Evolutionary conservation across 37 sponge, comb jelly and placozoan genomes (phyloP).

Genomic region (Halisarca cf. caerulea): DNA sequence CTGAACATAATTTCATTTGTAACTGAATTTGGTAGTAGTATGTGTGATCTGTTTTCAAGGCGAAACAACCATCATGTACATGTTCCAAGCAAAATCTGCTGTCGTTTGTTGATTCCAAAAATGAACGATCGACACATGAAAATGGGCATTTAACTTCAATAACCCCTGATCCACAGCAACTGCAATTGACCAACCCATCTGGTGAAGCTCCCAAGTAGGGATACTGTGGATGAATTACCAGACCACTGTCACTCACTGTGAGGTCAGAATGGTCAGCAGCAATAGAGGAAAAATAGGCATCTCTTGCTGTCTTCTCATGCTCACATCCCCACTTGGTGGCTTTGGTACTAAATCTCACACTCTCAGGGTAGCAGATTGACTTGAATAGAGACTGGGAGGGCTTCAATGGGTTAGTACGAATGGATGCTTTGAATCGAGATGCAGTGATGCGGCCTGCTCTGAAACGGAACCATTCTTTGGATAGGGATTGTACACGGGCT

Average conservation of each 20-base stretch:
- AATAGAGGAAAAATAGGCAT: neutral
- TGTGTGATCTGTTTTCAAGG: neutral
- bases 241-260: constrained; percentile 20
- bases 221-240: constrained; percentile 25
- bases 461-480: constrained; percentile 33
- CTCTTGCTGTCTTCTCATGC: constrained; percentile 31
- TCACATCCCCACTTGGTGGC: constrained; percentile 43
- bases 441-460: constrained; percentile 46
- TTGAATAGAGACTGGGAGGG: constrained; percentile 21
- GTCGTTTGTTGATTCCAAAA: neutral
- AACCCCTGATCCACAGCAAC: constrained; percentile 20
- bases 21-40: constrained; percentile 56
- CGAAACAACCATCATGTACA: neutral
- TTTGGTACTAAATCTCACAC: neutral
- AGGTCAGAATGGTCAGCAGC: neutral
- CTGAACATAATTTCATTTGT: constrained; percentile 34
- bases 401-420: constrained; percentile 3
- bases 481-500: neutral
- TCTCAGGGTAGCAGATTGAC: constrained; percentile 41
- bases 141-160: constrained; percentile 41
- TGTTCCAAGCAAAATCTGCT: constrained; percentile 10
- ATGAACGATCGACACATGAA: constrained; percentile 20
- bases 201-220: constrained; percentile 18
- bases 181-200: constrained; percentile 11
- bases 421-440: constrained; percentile 29